A percentile compares a stretch with the other conserved stretches of the same genome.
Evolutionary conservation across 2,797 vertebrate species (phyloP).

Genomic region (Gymnocypris eckloni): DNA sequence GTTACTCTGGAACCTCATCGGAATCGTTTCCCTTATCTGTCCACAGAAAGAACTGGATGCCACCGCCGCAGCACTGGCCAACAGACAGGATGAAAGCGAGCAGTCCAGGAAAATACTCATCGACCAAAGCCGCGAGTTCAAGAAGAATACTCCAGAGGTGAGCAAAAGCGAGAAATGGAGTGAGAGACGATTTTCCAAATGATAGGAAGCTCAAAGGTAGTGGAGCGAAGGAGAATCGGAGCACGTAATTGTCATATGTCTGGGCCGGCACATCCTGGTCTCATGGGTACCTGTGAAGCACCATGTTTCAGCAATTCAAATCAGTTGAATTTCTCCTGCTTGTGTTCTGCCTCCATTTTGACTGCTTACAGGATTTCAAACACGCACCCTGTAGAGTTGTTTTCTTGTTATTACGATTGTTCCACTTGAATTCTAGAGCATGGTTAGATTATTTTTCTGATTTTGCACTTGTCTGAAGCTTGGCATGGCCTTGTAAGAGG

Average conservation of each 20-base stretch:
- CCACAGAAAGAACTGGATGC: constrained; percentile 84
- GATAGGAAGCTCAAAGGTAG: constrained; percentile 16
- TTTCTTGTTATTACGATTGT: constrained; percentile 18
- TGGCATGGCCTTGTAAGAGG: background rate
- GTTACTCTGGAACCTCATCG: background rate
- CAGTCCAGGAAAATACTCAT: constrained; percentile 92
- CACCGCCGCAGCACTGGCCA: constrained; percentile 89
- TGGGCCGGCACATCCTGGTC: constrained; percentile 3
- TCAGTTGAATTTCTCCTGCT: background rate
- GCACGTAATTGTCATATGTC: constrained; percentile 17
- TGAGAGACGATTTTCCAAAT: constrained; percentile 30
- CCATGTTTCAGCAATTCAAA: background rate
- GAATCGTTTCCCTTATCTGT: constrained; percentile 36
- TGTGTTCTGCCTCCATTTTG: background rate
- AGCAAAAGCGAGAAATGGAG: constrained; percentile 57
- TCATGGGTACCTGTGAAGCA: constrained; percentile 25
- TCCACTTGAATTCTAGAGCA: constrained; percentile 36
- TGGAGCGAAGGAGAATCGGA: constrained; percentile 20
- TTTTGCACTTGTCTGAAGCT: constrained; percentile 31
- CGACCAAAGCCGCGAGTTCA: constrained; percentile 99
- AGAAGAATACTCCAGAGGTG: constrained; percentile 99
- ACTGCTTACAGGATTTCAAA: background rate
- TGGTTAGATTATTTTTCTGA: constrained; percentile 18
- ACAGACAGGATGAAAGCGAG: constrained; percentile 99
- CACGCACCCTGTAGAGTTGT: background rate